Conservation (phyloP, 2,888 invertebrate genomes). For the Eucera pruinosa region DNA sequence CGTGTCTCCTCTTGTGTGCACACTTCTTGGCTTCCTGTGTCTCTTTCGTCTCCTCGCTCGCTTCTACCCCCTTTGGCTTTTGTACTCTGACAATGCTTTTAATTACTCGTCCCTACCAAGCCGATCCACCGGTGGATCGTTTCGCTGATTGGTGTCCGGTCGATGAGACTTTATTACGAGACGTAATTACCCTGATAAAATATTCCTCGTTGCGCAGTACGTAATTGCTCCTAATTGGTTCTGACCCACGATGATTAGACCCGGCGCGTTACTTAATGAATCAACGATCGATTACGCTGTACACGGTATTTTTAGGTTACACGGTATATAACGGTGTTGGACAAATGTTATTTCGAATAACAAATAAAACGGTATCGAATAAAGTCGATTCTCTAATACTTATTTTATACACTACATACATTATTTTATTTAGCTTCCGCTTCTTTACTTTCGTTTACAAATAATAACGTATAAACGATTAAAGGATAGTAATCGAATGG, state of each 20-base stretch:
- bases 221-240: constrained; percentile 41
- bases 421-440: too few species aligned
- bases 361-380: too few species aligned
- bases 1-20: constrained; percentile 27
- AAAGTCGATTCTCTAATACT: too few species aligned
- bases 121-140: constrained; percentile 52
- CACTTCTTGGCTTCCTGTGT: constrained; percentile 21
- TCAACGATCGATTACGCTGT: constrained; percentile 7
- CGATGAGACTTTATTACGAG: constrained; percentile 50
- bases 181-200: constrained; percentile 51
- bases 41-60: constrained; percentile 9
- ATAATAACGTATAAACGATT: too few species aligned
- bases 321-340: too few species aligned
- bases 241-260: constrained; percentile 1
- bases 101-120: constrained; percentile 52
- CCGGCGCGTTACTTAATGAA: constrained; percentile 18
- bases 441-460: too few species aligned
- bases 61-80: constrained; percentile 40
- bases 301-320: too few species aligned
- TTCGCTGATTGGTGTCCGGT: constrained; percentile 40
- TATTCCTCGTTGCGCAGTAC: constrained; percentile 38
- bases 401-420: too few species aligned
- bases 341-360: too few species aligned
- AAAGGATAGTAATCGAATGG: too few species aligned
- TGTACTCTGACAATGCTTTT: constrained; percentile 70